These are phyloP conservation scores for Anas bahamensis DNA, from an alignment of 2,797 vertebrate genomes.

Conservation along the genomic window DNA sequence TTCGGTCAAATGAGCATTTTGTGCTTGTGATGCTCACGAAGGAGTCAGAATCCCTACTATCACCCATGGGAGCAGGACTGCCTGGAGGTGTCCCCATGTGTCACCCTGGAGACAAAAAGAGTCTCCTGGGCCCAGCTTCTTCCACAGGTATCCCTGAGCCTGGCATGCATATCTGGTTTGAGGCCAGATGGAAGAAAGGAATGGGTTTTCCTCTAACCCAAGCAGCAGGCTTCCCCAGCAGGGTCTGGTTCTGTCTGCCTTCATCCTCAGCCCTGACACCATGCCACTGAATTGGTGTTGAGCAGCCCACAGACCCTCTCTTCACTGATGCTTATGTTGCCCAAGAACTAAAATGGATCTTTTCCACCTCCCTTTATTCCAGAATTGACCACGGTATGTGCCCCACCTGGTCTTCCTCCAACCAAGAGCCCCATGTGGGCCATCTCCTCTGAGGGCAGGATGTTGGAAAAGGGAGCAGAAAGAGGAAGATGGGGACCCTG, in stretches of 20 bases:
- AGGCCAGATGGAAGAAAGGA: neutral
- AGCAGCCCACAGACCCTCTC: neutral
- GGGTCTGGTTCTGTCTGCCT: neutral
- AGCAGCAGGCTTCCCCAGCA: neutral
- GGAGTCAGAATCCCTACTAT: neutral
- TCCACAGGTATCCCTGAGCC: neutral
- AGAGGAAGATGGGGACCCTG: no score
- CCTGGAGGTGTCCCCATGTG: neutral
- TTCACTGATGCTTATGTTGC: neutral
- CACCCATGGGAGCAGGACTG: fast-evolving
- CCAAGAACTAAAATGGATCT: neutral
- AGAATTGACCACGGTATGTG: fast-evolving
- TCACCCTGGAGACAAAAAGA: neutral
- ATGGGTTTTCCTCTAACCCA: neutral
- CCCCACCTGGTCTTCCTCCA: neutral
- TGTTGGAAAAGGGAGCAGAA: neutral
- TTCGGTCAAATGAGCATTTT: neutral
- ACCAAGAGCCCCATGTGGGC: fast-evolving
- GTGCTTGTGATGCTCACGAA: neutral
- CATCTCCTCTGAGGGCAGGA: neutral
- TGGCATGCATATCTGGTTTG: neutral
- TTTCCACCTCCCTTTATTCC: neutral
- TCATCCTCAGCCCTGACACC: neutral
- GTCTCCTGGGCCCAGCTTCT: neutral
- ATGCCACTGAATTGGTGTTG: neutral